Conservation (phyloP, 1,140 invertebrate species). For the Teleogryllus occipitalis region DNA sequence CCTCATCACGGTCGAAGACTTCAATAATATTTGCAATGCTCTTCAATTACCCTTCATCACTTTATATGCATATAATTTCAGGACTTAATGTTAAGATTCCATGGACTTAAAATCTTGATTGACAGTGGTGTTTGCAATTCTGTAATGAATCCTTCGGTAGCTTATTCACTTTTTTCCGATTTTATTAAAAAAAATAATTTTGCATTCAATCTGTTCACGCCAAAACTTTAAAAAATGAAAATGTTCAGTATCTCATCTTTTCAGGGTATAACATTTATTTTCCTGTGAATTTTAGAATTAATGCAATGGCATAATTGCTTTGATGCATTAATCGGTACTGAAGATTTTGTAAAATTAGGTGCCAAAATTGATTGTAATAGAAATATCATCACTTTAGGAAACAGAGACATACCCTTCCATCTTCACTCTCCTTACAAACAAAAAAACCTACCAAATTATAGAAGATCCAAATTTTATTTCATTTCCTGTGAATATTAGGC, state of each 20-base stretch:
- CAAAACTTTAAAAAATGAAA: neutral
- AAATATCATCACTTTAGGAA: neutral
- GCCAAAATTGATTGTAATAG: neutral
- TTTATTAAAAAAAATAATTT: neutral
- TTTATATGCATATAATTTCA: too few relatives aligned
- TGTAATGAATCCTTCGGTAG: neutral
- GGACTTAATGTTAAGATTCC: too few relatives aligned
- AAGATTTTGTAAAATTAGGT: neutral
- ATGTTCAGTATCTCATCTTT: neutral
- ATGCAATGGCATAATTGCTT: slow-evolving; percentile 7
- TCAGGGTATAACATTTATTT: neutral
- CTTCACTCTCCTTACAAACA: neutral
- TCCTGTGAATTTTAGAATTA: neutral
- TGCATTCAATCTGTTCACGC: slow-evolving; percentile 8
- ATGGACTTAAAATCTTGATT: neutral
- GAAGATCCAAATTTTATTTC: neutral
- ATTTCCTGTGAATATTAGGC: neutral
- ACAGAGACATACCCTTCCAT: neutral
- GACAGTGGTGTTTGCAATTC: neutral
- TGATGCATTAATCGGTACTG: slow-evolving; percentile 7
- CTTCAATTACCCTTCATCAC: neutral
- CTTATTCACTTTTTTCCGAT: neutral
- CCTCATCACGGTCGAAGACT: neutral
- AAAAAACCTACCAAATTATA: neutral
- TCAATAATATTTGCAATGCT: slow-evolving; percentile 7